Base-by-base conservation (phyloP, 1,140 invertebrate genomes). In the Pseudoatta argentina region DNA sequence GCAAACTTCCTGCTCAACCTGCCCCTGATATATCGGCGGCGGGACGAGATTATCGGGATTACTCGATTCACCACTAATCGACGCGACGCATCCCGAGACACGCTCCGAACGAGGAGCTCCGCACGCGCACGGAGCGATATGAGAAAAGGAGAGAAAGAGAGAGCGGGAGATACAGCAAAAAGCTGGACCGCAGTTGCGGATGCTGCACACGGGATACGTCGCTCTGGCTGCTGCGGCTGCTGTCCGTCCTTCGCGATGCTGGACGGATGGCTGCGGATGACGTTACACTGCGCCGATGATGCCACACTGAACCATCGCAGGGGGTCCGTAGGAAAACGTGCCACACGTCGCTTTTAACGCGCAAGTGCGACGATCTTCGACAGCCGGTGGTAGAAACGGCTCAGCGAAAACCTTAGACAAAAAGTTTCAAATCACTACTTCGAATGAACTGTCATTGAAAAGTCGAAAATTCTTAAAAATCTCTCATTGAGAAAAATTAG, bases 361-460 rank as follows among this genome's bases (percentile, higher is more conserved):
- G 79, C 79, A 83, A 83, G 79, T 83, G 79, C 79, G 79, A 39
- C 44, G 34, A 63, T 83, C 79, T 75, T 83, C 69, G 79, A 75
- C 55, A 51, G 39, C 12, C 27, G 48, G 18, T 59, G 21, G 7
- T 51, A 51, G 24, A 48, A 39, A 83, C 24, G 14, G 6, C 27
- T 83, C 55, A 59, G 44, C n/a, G 39, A 59, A 21, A 57, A 57
- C 39, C 61, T 75, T 14, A 5, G 12, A 34, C 21, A 24, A 61
- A 73, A 64, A 78, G 18, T 64, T 66, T 63, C 75, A 16, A 64
- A 48, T 30, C 14, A n/a, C 7, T 44, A 39, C 39, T 59, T 44
- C n/a, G 10, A 71, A 71, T 71, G 0, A 39, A 16, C 8, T 44
- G 12, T 44, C n/a, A 24, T 39, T 18, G n/a, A 61, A 44, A 39